A percentile compares a stretch with the other conserved stretches of the same genome.
These are phyloP conservation scores for Amphiprion percula DNA, from an alignment of 2,113 vertebrate genomes.

Conservation along the genomic window DNA sequence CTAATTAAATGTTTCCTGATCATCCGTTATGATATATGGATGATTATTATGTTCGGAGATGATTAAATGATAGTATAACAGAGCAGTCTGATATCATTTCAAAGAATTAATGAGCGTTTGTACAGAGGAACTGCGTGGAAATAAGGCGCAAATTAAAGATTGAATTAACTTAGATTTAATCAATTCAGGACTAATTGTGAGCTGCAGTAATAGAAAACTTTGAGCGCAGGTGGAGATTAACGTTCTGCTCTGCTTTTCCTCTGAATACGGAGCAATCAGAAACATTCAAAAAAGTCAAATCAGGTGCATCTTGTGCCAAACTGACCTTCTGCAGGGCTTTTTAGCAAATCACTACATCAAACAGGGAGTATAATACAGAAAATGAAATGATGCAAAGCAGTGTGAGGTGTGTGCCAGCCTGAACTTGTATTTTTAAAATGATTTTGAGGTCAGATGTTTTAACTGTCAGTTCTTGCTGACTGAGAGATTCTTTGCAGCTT, in stretches of 20 bases:
- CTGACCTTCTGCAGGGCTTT: background rate
- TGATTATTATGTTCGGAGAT: constrained; percentile 75
- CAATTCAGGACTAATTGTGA: constrained; percentile 62
- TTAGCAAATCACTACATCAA: constrained; percentile 12
- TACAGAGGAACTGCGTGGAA: constrained; percentile 59
- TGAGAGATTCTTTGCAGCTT: background rate
- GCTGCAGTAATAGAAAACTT: constrained; percentile 45
- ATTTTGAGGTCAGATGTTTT: background rate
- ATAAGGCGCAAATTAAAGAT: constrained; percentile 68
- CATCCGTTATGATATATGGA: constrained; percentile 70
- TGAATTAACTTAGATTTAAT: constrained; percentile 72
- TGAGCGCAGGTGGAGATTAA: constrained; percentile 32
- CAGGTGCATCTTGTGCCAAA: constrained; percentile 8
- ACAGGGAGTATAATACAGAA: constrained; percentile 15
- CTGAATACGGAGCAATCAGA: background rate
- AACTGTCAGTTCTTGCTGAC: background rate
- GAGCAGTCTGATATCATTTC: constrained; percentile 63
- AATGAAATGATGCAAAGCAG: constrained; percentile 18
- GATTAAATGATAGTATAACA: constrained; percentile 75
- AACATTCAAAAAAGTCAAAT: background rate
- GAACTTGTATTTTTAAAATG: background rate
- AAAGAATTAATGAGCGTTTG: constrained; percentile 73
- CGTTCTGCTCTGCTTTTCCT: background rate
- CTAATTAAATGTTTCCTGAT: constrained; percentile 82
- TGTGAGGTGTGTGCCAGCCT: background rate